phyloP scores from a whole-genome alignment of 2,113 vertebrate genomes.

The Pomatostomus ruficeps region DNA sequence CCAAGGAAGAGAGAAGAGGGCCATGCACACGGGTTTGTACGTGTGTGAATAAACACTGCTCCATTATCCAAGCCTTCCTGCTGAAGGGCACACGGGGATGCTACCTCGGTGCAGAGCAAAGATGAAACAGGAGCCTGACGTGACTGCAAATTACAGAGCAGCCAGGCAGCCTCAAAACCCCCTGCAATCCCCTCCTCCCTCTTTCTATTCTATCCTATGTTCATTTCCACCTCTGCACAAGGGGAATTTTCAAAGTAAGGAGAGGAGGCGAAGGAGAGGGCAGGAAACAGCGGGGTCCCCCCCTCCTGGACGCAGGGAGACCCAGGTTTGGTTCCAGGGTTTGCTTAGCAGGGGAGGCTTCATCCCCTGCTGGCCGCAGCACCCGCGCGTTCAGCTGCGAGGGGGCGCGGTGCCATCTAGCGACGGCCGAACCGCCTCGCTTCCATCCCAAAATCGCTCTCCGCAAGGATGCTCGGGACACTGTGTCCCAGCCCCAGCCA shows the following conservation, averaged over 20 bases:
- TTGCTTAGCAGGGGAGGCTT: fast-evolving
- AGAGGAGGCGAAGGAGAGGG: not conserved
- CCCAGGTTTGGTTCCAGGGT: fast-evolving
- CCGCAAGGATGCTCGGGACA: fast-evolving
- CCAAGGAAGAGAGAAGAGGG: not conserved
- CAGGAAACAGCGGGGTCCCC: fast-evolving
- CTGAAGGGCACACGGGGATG: not conserved
- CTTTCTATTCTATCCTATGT: not conserved
- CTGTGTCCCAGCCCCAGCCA: fast-evolving
- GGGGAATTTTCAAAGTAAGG: not conserved
- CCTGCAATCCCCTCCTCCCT: not conserved
- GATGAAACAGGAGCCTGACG: not conserved
- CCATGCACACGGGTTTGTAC: fast-evolving
- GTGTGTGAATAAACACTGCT: not conserved
- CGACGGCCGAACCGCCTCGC: fast-evolving
- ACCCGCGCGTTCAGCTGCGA: not conserved
- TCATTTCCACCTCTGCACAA: not conserved
- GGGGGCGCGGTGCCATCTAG: slow-evolving; percentile 44
- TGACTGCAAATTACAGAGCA: not conserved
- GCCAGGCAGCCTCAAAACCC: not conserved
- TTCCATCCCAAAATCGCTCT: not conserved
- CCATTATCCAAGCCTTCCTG: not conserved
- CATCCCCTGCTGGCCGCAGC: not conserved
- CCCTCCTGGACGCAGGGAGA: not conserved
- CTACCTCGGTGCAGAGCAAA: not conserved